These are phyloP conservation scores for Orchesella flavescens DNA, from an alignment of 2,888 invertebrate genomes.

Conservation along the genomic window DNA sequence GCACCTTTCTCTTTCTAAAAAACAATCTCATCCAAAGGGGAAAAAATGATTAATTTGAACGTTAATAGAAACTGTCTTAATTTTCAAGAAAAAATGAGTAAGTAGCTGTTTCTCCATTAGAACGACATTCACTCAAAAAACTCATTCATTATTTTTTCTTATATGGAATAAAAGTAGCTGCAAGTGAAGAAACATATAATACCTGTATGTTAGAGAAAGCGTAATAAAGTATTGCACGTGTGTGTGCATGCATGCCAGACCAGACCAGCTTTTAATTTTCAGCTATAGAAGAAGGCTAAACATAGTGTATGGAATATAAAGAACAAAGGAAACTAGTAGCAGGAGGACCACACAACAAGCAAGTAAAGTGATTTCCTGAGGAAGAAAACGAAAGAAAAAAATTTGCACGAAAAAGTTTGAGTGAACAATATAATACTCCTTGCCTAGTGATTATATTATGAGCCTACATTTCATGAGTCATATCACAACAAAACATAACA, in stretches of 20 bases:
- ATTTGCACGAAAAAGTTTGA: constrained; percentile 53
- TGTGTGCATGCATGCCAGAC: background rate
- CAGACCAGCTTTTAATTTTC: background rate
- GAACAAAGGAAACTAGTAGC: background rate
- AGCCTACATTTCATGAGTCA: constrained; percentile 20
- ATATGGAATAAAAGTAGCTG: background rate
- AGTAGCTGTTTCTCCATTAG: background rate
- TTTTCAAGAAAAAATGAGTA: background rate
- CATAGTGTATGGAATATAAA: background rate
- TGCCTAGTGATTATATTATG: constrained; percentile 37
- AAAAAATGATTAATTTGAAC: constrained; percentile 10
- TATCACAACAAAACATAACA: constrained; percentile 37
- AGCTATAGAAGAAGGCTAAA: background rate
- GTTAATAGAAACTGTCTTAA: background rate
- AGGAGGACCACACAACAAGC: constrained; percentile 55
- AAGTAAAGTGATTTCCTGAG: constrained; percentile 50
- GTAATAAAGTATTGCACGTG: background rate
- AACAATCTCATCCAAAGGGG: background rate
- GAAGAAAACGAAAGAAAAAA: constrained; percentile 27
- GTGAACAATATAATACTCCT: constrained; percentile 15
- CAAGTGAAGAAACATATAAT: background rate
- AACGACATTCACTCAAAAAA: constrained; percentile 36
- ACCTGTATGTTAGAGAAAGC: background rate
- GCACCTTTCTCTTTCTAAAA: background rate
- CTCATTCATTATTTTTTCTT: constrained; percentile 25